These are phyloP conservation scores for Drosophila stalkeri DNA, from an alignment of 2,888 invertebrate genomes.

Conservation along the genomic window DNA sequence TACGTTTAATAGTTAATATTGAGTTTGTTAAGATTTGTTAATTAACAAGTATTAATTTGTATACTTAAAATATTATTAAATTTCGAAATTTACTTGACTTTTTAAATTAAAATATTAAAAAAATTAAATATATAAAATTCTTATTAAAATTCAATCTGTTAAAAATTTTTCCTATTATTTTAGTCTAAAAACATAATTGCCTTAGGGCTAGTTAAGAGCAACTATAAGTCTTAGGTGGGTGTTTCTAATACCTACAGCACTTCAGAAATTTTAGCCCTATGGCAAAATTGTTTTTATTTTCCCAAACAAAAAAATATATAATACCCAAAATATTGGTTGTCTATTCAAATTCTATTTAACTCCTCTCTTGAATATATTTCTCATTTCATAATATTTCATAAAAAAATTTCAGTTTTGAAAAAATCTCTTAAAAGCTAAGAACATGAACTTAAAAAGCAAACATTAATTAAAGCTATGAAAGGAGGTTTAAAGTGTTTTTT, in stretches of 20 bases:
- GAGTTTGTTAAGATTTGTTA: not conserved
- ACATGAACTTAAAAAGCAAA: slow-evolving; percentile 59
- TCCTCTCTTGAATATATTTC: not conserved
- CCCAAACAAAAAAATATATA: not conserved
- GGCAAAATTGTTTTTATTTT: slow-evolving; percentile 30
- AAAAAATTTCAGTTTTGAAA: slow-evolving; percentile 5
- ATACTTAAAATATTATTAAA: not conserved
- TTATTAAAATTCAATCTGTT: no score
- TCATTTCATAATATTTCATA: not conserved
- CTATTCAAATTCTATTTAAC: not conserved
- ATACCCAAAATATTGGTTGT: not conserved
- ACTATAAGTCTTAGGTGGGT: slow-evolving; percentile 50
- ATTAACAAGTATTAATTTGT: not conserved
- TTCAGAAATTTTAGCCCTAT: not conserved
- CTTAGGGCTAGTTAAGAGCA: not conserved
- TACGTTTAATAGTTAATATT: not conserved
- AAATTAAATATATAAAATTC: not conserved
- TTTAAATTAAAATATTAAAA: not conserved
- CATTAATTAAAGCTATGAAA: slow-evolving; percentile 76
- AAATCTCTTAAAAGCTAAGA: slow-evolving; percentile 38
- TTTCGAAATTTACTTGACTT: not conserved
- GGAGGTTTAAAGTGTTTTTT: slow-evolving; percentile 38
- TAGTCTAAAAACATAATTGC: slow-evolving; percentile 7
- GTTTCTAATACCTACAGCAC: slow-evolving; percentile 1
- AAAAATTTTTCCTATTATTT: no score